Conservation (phyloP, 2,113 vertebrate genomes). For the Nymphicus hollandicus region DNA sequence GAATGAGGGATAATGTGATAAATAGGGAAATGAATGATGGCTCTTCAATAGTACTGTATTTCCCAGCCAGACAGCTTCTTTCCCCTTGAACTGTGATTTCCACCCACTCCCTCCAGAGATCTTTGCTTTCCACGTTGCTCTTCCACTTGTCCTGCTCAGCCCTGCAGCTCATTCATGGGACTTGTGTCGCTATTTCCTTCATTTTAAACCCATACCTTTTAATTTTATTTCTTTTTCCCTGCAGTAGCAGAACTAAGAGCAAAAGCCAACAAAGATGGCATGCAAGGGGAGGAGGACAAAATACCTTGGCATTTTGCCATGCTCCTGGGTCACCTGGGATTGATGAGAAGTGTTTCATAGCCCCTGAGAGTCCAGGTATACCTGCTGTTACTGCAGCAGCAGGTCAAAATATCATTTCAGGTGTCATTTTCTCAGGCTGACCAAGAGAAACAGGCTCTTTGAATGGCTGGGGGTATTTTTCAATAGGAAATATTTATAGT, state of each 20-base stretch:
- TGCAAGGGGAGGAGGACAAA: neutral
- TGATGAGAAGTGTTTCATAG: neutral
- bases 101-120: neutral
- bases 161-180: fast-evolving
- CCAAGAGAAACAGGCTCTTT: neutral
- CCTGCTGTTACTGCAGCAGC: neutral
- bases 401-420: conserved; percentile 3
- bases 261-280: conserved; percentile 15
- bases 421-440: neutral
- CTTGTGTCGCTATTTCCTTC: neutral
- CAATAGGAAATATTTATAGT: conserved; percentile 71
- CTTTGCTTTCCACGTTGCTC: neutral
- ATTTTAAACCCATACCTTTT: neutral
- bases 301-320: neutral
- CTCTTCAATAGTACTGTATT: neutral
- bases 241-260: conserved; percentile 40
- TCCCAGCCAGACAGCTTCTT: neutral
- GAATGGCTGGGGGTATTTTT: conserved; percentile 59
- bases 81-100: neutral
- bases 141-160: neutral
- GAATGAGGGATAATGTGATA: neutral
- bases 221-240: neutral
- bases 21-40: neutral
- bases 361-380: neutral
- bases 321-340: conserved; percentile 19